These are phyloP conservation scores for Anthoscopus minutus DNA, from an alignment of 2,113 vertebrate genomes.

Conservation along the genomic window DNA sequence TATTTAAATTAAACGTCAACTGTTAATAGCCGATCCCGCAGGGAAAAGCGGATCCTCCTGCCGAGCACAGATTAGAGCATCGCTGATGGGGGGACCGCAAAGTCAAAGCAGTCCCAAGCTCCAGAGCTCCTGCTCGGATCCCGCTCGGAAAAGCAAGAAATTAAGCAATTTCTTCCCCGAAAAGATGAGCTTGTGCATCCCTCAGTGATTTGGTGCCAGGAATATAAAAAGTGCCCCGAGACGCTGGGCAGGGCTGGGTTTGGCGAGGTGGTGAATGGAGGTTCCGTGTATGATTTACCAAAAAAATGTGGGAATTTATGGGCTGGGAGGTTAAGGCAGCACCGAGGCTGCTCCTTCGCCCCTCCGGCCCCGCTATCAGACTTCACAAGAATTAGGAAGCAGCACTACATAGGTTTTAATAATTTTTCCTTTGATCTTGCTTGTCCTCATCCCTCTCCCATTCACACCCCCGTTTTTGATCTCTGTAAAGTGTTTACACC, in stretches of 20 bases:
- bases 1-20: conserved; percentile 31
- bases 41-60: conserved; percentile 32
- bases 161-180: neutral
- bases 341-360: neutral
- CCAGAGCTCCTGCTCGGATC: neutral
- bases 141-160: neutral
- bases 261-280: neutral
- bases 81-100: neutral
- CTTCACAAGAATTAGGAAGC: neutral
- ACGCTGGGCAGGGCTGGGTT: neutral
- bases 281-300: neutral
- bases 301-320: fast-evolving
- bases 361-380: neutral
- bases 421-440: conserved; percentile 18
- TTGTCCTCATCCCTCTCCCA: neutral
- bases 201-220: fast-evolving
- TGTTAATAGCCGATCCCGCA: conserved; percentile 27
- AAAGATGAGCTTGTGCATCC: neutral
- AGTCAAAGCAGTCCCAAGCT: neutral
- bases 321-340: neutral
- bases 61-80: neutral
- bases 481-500: conserved; percentile 22
- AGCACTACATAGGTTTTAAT: neutral
- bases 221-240: fast-evolving
- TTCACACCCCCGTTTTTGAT: conserved; percentile 1